phyloP scores from a whole-genome alignment of 1,140 invertebrate species.

The Lethrus apterus region DNA sequence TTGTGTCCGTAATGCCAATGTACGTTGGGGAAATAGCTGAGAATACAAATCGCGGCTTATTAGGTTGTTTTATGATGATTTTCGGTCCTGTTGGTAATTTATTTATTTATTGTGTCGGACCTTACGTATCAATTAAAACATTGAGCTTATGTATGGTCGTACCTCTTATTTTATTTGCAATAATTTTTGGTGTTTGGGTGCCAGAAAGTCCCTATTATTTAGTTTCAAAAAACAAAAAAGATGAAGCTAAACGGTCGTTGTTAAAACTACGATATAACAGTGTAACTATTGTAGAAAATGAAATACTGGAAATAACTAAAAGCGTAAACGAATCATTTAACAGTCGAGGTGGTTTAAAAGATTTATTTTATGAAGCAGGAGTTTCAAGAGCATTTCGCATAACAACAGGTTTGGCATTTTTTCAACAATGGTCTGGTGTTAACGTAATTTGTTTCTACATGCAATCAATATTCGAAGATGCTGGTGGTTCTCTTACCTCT shows the following conservation, averaged over 20 bases:
- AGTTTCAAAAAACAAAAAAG: conserved; percentile 49
- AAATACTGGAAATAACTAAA: conserved; percentile 46
- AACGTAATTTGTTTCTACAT: conserved; percentile 82
- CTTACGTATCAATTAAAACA: conserved; percentile 19
- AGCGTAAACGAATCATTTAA: conserved; percentile 36
- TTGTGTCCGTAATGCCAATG: conserved; percentile 56
- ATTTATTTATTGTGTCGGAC: conserved; percentile 24
- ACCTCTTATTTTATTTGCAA: neutral
- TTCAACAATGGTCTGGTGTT: conserved; percentile 73
- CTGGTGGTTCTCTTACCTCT: conserved; percentile 52
- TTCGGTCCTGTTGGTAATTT: conserved; percentile 25
- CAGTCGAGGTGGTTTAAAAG: conserved; percentile 45
- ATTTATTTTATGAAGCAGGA: conserved; percentile 46
- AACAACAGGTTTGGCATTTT: conserved; percentile 60
- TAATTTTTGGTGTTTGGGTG: conserved; percentile 2
- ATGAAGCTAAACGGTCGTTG: conserved; percentile 55
- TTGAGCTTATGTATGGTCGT: neutral
- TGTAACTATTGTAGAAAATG: conserved; percentile 46
- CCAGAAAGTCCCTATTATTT: conserved; percentile 70
- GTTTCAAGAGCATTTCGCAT: conserved; percentile 48
- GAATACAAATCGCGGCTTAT: conserved; percentile 54
- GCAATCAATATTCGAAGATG: conserved; percentile 58
- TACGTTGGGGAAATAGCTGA: conserved; percentile 62
- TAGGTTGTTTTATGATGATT: conserved; percentile 24
- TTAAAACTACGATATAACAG: conserved; percentile 52